Conservation (phyloP, 2,113 vertebrate species). For the Rhabdomys dilectus region DNA sequence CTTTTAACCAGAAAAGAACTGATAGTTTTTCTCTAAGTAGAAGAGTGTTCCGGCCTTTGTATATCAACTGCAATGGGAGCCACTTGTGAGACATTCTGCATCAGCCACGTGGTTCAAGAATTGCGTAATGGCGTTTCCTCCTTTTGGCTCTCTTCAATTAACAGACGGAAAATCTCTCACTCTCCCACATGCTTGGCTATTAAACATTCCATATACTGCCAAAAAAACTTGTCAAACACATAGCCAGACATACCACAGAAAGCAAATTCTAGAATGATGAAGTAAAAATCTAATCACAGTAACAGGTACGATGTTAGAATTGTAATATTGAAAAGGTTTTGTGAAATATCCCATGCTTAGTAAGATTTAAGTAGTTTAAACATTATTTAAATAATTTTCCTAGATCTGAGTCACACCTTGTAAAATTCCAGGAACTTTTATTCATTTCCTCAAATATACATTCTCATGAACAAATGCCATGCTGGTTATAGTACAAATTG, state of each 20-base stretch:
- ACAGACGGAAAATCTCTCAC: conserved; percentile 69
- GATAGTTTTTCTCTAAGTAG: conserved; percentile 15
- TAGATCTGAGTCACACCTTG: conserved; percentile 66
- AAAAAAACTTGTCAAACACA: conserved; percentile 72
- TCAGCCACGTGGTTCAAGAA: conserved; percentile 25
- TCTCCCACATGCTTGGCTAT: conserved; percentile 69
- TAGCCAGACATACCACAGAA: conserved; percentile 76
- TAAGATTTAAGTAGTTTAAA: conserved; percentile 67
- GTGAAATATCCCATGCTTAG: conserved; percentile 64
- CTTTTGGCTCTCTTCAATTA: conserved; percentile 66
- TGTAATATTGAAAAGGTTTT: conserved; percentile 58
- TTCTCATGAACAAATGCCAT: conserved; percentile 14
- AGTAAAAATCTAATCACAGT: conserved; percentile 76
- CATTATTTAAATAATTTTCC: conserved; percentile 69
- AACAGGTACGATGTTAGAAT: conserved; percentile 70
- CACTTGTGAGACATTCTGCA: conserved; percentile 58
- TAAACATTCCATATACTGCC: conserved; percentile 62
- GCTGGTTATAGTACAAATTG: conserved; percentile 15
- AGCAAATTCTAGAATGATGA: conserved; percentile 77
- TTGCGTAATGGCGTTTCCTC: neutral
- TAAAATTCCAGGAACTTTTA: conserved; percentile 67
- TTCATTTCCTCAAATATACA: conserved; percentile 56
- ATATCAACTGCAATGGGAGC: conserved; percentile 3
- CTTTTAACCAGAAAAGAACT: neutral
- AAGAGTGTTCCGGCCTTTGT: neutral